Evolutionary conservation across 2,113 vertebrate species (phyloP).

Genomic region (Carlito syrichta): DNA sequence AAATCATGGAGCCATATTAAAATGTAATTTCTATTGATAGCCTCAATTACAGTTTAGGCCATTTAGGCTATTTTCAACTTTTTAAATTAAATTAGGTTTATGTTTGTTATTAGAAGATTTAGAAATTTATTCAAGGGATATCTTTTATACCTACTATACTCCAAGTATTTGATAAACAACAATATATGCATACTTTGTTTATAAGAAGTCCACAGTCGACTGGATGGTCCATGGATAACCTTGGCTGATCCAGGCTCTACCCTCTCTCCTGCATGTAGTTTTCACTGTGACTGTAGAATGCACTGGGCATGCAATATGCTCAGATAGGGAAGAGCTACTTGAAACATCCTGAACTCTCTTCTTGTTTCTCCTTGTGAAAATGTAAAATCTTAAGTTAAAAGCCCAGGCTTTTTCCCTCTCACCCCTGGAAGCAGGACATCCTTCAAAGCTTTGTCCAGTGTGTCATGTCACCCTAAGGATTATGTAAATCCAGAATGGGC

Average conservation of each 20-base stretch:
- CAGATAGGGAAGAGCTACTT: neutral
- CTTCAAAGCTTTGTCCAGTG: neutral
- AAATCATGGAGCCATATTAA: neutral
- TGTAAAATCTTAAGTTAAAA: neutral
- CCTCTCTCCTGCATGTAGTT: neutral
- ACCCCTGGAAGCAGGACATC: neutral
- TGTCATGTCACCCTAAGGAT: no score
- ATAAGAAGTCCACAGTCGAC: neutral
- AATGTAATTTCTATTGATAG: neutral
- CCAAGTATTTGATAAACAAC: neutral
- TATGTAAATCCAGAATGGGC: fast-evolving
- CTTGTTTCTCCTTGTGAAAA: neutral
- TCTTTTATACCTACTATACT: neutral
- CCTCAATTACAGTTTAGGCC: neutral
- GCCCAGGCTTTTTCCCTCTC: neutral
- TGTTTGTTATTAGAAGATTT: neutral
- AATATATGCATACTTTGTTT: neutral
- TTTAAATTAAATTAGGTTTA: neutral
- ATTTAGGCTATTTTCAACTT: neutral
- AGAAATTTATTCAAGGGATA: neutral
- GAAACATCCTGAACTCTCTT: neutral
- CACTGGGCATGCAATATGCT: neutral
- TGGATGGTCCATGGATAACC: fast-evolving
- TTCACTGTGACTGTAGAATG: neutral
- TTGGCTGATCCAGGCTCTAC: neutral